Evolutionary conservation across 2,797 vertebrate genomes (phyloP).

Genomic region (Pteronotus mesoamericanus): DNA sequence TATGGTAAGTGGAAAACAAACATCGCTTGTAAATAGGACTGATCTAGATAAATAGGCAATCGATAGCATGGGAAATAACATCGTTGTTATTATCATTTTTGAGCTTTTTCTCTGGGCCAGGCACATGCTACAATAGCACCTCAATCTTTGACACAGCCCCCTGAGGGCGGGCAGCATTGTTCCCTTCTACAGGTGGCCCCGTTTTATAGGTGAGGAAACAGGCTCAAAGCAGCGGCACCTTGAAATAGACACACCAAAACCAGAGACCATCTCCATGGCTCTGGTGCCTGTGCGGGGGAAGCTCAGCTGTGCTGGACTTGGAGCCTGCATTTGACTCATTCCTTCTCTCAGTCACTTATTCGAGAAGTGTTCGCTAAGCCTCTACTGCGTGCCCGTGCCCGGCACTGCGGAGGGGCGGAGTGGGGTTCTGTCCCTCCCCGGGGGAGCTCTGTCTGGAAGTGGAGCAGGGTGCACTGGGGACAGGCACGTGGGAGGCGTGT

Average conservation of each 20-base stretch:
- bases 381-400: background rate
- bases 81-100: no score
- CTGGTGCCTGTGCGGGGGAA: accelerated
- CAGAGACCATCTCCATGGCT: accelerated
- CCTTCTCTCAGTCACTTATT: background rate
- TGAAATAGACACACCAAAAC: background rate
- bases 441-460: background rate
- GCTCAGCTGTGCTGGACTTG: background rate
- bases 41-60: background rate
- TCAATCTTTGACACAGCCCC: background rate
- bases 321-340: background rate
- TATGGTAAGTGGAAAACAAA: background rate
- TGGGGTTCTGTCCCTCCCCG: background rate
- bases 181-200: background rate
- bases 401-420: accelerated
- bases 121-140: background rate
- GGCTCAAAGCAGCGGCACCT: background rate
- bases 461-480: background rate
- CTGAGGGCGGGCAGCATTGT: accelerated
- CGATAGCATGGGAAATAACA: no score
- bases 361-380: background rate
- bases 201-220: background rate
- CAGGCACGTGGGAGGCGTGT: background rate
- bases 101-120: background rate
- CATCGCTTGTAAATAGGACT: no score